Percentiles rank a stretch among this genome's conserved stretches.
Evolutionary conservation across 2,888 invertebrate genomes (phyloP).

Genomic region (Chironomus riparius): DNA sequence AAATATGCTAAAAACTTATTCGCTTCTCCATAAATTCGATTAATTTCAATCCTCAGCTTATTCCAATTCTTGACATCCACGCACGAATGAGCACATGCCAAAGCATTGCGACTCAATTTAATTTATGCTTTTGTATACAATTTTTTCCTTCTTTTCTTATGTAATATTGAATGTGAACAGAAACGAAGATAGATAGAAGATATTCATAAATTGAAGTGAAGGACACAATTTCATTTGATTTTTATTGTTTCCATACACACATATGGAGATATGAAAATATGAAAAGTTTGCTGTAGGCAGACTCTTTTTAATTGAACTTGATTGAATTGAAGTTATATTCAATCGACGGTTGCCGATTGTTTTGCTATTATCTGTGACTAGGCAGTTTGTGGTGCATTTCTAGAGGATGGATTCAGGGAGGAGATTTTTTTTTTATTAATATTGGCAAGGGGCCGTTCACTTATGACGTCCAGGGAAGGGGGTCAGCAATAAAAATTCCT

Average conservation of each 20-base stretch:
- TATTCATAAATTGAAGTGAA: constrained; percentile 1
- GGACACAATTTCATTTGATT: constrained; percentile 16
- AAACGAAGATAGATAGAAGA: too few relatives aligned
- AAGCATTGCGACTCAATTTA: not conserved
- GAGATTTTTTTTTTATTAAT: too few relatives aligned
- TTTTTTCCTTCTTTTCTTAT: not conserved
- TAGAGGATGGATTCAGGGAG: too few relatives aligned
- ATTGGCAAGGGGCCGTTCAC: too few relatives aligned
- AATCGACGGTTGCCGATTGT: not conserved
- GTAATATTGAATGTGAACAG: not conserved
- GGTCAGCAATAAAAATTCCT: too few relatives aligned
- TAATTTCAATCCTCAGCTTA: not conserved
- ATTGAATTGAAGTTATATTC: constrained; percentile 9
- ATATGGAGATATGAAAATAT: not conserved
- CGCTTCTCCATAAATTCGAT: too few relatives aligned
- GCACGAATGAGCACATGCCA: not conserved
- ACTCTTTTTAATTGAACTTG: constrained; percentile 16
- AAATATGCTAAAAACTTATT: too few relatives aligned
- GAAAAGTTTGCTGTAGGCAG: not conserved
- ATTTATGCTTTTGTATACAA: not conserved
- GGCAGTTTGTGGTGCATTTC: too few relatives aligned
- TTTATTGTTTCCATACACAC: not conserved
- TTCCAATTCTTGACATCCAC: not conserved
- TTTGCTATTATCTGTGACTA: not conserved
- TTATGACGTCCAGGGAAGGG: too few relatives aligned